Conservation (phyloP, 2,888 invertebrate species). For the Muscina levida region DNA sequence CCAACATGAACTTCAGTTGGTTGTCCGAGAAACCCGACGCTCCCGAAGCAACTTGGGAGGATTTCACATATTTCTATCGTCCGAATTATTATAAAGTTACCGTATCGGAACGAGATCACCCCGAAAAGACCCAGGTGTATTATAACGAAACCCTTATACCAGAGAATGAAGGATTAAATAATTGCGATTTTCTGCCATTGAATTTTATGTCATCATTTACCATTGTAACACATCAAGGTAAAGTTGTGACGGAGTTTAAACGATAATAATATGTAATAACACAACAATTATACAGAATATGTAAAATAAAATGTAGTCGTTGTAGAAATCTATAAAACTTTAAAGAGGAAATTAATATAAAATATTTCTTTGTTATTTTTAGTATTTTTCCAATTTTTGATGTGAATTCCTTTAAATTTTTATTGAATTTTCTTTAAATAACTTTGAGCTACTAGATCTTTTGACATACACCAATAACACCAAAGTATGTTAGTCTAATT, state of each 20-base stretch:
- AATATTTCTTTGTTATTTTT: no score
- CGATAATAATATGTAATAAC: no score
- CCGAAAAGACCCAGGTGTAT: slow-evolving; percentile 77
- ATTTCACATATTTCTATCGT: slow-evolving; percentile 78
- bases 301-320: no score
- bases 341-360: no score
- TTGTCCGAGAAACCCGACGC: slow-evolving; percentile 76
- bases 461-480: no score
- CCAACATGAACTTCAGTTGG: slow-evolving; percentile 79
- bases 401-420: no score
- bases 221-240: slow-evolving; percentile 81
- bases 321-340: no score
- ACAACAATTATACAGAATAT: no score
- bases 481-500: no score
- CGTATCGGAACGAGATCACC: slow-evolving; percentile 80
- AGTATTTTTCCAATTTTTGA: slow-evolving; percentile 15
- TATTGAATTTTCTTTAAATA: no score
- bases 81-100: slow-evolving; percentile 79
- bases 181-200: slow-evolving; percentile 78
- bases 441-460: no score
- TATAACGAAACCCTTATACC: slow-evolving; percentile 78
- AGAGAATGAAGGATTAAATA: slow-evolving; percentile 77
- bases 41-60: slow-evolving; percentile 81
- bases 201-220: slow-evolving; percentile 79
- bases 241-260: no score